Conservation (phyloP, 2,888 invertebrate genomes). For the Hymenopus coronatus region DNA sequence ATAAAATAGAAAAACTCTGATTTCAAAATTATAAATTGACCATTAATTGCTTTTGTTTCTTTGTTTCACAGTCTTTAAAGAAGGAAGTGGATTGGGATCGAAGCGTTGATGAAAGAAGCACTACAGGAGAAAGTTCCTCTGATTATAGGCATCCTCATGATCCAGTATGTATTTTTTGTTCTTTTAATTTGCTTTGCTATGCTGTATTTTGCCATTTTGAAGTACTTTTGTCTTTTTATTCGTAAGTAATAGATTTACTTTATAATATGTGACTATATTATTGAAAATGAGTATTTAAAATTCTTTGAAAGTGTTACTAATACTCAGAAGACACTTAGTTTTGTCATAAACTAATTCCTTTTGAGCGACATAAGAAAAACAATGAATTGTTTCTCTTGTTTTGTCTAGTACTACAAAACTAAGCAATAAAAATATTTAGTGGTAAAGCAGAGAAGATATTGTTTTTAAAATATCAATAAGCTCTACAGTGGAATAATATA, state of each 20-base stretch:
- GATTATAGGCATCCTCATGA: slow-evolving; percentile 82
- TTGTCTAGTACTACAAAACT: neutral
- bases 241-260: neutral
- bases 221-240: neutral
- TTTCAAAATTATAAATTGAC: neutral
- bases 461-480: too few relatives aligned
- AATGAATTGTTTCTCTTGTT: neutral
- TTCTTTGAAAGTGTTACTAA: neutral
- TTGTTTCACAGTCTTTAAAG: slow-evolving; percentile 72
- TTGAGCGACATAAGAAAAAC: neutral
- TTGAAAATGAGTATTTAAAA: neutral
- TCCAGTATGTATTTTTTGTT: slow-evolving; percentile 66
- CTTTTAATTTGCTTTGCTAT: neutral
- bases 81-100: slow-evolving; percentile 86
- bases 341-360: neutral
- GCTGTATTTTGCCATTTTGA: neutral
- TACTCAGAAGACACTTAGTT: neutral
- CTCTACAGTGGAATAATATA: too few relatives aligned
- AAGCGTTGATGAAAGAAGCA: slow-evolving; percentile 68
- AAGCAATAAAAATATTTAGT: too few relatives aligned
- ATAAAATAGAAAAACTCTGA: too few relatives aligned
- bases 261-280: neutral
- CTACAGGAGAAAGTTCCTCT: slow-evolving; percentile 67
- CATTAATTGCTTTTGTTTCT: slow-evolving; percentile 10
- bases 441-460: too few relatives aligned